These are phyloP conservation scores for Microcebus jonahi DNA, from an alignment of 2,113 vertebrate genomes.

Conservation along the genomic window DNA sequence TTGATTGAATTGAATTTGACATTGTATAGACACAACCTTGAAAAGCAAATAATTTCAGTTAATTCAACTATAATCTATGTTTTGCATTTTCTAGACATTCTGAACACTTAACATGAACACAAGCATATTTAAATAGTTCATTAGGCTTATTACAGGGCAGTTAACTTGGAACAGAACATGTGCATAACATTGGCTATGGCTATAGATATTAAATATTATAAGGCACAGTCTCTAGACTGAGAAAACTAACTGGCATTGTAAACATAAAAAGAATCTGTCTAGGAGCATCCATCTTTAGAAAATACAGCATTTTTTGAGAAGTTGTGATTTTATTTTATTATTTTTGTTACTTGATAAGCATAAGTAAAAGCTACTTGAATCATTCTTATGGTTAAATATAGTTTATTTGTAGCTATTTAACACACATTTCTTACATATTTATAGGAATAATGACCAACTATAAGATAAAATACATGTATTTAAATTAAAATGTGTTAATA, in stretches of 20 bases:
- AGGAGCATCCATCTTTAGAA: neutral
- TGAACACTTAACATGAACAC: neutral
- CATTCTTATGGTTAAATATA: neutral
- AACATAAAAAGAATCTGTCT: neutral
- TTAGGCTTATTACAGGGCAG: neutral
- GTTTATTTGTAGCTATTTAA: neutral
- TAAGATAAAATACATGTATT: slow-evolving; percentile 9
- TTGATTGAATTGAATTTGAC: neutral
- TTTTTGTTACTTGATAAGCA: neutral
- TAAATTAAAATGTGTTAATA: slow-evolving; percentile 43
- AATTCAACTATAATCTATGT: neutral
- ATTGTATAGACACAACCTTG: neutral
- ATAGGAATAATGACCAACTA: neutral
- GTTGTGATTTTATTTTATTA: neutral
- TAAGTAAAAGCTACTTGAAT: slow-evolving; percentile 4
- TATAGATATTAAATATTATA: neutral
- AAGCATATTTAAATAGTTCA: neutral
- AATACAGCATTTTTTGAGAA: neutral
- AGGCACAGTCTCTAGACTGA: neutral
- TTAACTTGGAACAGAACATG: neutral
- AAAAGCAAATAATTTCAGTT: neutral
- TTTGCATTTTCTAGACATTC: slow-evolving; percentile 25
- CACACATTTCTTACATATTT: slow-evolving; percentile 13
- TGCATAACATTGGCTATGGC: neutral
- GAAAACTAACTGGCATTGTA: neutral